Evolutionary conservation across 2,888 invertebrate species (phyloP), one percentile per base, ranked within the genome.

Genomic region (Mylabris sibirica): DNA sequence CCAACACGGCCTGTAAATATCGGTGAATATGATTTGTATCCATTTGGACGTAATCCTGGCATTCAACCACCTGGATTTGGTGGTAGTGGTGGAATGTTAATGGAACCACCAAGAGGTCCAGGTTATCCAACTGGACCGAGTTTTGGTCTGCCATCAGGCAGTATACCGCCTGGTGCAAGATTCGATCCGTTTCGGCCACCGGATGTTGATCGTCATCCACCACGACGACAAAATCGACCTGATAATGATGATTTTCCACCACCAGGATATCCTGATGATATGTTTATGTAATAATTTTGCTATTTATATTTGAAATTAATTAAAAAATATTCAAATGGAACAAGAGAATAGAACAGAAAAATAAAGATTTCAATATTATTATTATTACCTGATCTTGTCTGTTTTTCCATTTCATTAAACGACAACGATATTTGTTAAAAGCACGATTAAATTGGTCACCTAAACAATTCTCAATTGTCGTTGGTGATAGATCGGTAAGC

Each of bases 131-230:
- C 76, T 63, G 74, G 76, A 26, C 76, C 74, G 12, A 75, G 72
- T 62, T 63, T 75, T 6, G 84, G 83, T 14, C 64, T 84, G 53
- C 79, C 83, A 20, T 81, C 82, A 35, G 90, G 90, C 11, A 86
- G 90, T 0, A 79, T 91, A 12, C 94, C 93, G 1, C 94, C 94
- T 0, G 93, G 94, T 14, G 93, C 95, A 3, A 88, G 95, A 66
- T 96, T 94, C 83, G 95, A 96, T 86, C 96, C 95, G 0, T 92
- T 94, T 81, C 91, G 92, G 0, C 94, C 95, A 0, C 86, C 85
- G 4, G 87, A 85, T 14, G 86, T 86, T 8, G 79, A 86, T 71
- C 85, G 85, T 0, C 83, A 84, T 68, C 83, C 85, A 12, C 87
- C 72, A 2, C 72, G 81, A 59, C 76, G 82, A 62, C 78, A 78